Conservation (phyloP, 2,113 vertebrate species). For the Camelus dromedarius region DNA sequence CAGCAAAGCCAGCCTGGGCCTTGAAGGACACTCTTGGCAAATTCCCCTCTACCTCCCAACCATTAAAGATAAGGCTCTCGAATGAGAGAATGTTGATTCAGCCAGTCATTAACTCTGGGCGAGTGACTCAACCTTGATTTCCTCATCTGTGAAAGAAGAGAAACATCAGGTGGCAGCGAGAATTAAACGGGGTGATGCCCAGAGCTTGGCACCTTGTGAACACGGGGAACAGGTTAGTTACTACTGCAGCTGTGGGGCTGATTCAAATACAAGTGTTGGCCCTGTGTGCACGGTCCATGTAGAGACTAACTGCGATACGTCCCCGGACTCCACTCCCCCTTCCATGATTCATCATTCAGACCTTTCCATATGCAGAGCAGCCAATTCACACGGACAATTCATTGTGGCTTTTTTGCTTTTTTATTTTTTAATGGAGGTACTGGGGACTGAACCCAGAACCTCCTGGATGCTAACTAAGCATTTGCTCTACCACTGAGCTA, state of each 20-base stretch:
- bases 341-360: neutral
- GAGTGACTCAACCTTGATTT: neutral
- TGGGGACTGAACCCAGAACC: no score
- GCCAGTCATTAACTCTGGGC: neutral
- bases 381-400: neutral
- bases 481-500: no score
- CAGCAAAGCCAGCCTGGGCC: neutral
- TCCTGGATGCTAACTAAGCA: no score
- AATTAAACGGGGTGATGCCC: accelerated
- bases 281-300: accelerated
- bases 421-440: no score
- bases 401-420: no score
- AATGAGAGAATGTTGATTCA: neutral
- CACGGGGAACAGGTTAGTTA: accelerated
- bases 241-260: neutral
- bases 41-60: no score
- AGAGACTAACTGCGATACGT: neutral
- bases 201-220: neutral
- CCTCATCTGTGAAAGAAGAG: neutral
- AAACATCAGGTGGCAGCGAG: accelerated
- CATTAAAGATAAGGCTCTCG: neutral
- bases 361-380: neutral
- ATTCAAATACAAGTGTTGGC: neutral
- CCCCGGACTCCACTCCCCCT: neutral
- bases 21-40: neutral